Evolutionary conservation across 2,888 invertebrate genomes (phyloP), one percentile per base, ranked within the genome.

Genomic region (Drosophila anomalata): DNA sequence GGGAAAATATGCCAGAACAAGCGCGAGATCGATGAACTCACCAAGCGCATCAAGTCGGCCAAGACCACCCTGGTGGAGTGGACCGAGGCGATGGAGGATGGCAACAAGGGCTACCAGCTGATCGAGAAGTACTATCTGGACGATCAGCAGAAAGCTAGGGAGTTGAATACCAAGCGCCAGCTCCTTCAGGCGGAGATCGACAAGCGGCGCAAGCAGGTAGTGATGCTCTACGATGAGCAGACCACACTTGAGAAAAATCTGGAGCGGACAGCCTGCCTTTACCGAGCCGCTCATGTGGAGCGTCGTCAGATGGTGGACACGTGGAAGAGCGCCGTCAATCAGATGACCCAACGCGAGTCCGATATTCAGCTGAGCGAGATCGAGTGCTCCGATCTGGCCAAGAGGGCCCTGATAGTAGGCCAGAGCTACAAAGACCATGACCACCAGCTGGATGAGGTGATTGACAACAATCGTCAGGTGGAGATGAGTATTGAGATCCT

Each of bases 51-150:
- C 2, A 94, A 94, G 63, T 95, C 95, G 90, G 96, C 90, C 4
- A 92, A 91, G 72, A 76, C 85, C 2, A 95, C 95, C 0, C 89
- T 96, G 56, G 92, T 93, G 48, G 95, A 95, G 54, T 96, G 95
- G 95, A 94, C 95, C 26, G 94, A 95, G 46, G 94, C 95, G 0
- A 92, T 96, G 62, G 94, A 94, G 75, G 93, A 94, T 63, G 94
- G 94, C 39, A 94, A 95, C 44, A 94, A 94, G 52, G 95, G 95
- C 65, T 95, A 95, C 76, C 92, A 93, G 29, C 91, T 96, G n/a
- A 94, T 96, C 46, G 94, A 95, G 78, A 94, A 94, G 85, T 96
- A 95, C 77, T 94, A 95, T 60, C 94, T 94, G 83, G 94, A 95
- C 75, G 96, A 97, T 89, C 92, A 94, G 20, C 93, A 94, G 54